Base-by-base conservation (phyloP, 2,113 vertebrate species). In the Plestiodon gilberti region DNA sequence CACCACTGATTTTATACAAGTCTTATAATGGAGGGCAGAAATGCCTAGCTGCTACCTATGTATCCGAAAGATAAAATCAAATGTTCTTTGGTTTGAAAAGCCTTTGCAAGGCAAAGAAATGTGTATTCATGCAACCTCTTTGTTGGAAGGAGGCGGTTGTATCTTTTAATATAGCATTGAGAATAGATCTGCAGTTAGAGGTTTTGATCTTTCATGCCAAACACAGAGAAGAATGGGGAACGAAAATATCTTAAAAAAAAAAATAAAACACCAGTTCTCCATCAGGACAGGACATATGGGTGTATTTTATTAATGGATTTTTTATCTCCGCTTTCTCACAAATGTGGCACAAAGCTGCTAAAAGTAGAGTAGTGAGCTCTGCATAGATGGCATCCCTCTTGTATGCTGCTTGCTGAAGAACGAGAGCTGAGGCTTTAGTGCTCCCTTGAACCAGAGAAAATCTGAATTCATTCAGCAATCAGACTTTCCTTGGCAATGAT, bases 381-480 rank as follows among this genome's bases (percentile, higher is more conserved):
- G 57, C 43, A 11, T 20, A 30, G n/a, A 74, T 73, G 2, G 6
- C 15, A 64, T 73, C 23, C 3, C 2, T 77, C 6, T 62, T n/a
- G 70, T 52, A 35, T 1, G 22, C 69, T 62, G 0, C 6, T 71
- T 64, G 75, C 81, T 87, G 57, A 5, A 6, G 55, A 78, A 18
- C 2, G 38, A 71, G 14, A 55, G 0, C 28, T 0, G 0, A 52
- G 71, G 61, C 23, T 55, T 69, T 64, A 81, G 70, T 2, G 83
- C 30, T 82, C 10, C 55, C 2, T 23, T 0, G 11, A 2, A 69
- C 78, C 74, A 0, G 3, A 38, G 82, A 81, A 83, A 89, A 70
- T 3, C 3, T 28, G 78, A 71, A 43, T 0, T 0, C 3, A 81
- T 28, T 74, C 1, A n/a, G 70, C 77, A 78, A 10, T 0, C 1